Evolutionary conservation across 2,113 vertebrate genomes (phyloP).

Genomic region (Aegithalos caudatus): DNA sequence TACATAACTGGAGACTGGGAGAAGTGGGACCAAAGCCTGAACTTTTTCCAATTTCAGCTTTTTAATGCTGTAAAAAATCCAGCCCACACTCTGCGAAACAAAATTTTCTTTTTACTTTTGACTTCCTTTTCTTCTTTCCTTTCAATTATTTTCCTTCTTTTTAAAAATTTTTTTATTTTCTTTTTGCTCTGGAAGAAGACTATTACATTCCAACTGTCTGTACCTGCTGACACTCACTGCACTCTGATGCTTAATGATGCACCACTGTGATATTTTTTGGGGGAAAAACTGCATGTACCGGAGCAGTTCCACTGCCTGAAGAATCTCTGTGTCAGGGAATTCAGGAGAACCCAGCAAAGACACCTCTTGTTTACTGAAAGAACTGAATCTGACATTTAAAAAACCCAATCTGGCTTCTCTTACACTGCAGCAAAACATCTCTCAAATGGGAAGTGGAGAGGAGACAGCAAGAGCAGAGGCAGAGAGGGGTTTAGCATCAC

Average conservation of each 20-base stretch:
- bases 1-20: not conserved
- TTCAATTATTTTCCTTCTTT: not conserved
- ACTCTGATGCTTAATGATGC: not conserved
- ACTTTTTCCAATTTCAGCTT: not conserved
- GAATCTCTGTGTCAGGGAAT: not conserved
- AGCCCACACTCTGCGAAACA: not conserved
- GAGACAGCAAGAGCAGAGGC: not conserved
- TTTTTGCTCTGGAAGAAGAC: not conserved
- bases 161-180: not conserved
- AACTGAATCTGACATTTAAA: not conserved
- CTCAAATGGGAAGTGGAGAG: not conserved
- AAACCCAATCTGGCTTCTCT: not conserved
- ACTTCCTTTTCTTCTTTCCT: not conserved
- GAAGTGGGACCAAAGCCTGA: not conserved
- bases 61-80: not conserved
- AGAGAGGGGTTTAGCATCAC: not conserved
- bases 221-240: not conserved
- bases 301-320: not conserved
- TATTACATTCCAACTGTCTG: not conserved
- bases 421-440: not conserved
- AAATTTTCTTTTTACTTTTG: not conserved
- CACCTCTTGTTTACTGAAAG: not conserved
- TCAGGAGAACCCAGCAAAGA: not conserved
- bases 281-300: not conserved
- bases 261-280: not conserved